Evolutionary conservation across 2,888 invertebrate species (phyloP), one percentile per base, ranked within the genome.

Genomic region (Physocephala rufipes): DNA sequence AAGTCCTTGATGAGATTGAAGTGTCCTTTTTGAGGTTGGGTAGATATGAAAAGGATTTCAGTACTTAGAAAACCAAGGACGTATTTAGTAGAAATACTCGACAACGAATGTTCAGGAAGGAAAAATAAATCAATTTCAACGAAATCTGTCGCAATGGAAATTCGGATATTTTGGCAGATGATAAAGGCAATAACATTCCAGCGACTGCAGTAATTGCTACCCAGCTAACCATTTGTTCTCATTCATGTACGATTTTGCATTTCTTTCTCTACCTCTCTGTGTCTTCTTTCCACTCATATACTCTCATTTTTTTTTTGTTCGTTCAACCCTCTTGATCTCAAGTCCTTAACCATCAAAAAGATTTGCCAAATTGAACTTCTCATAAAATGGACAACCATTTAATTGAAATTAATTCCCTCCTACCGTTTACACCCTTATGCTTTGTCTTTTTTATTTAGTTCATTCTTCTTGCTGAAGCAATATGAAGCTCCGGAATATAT

Each of bases 381-480:
- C 58, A 19, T 5, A 47, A 19, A 21, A 24, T 47, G 1, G 45
- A 45, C 15, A 21, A 45, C 21, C 43, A 24, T 63, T 63, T 63
- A 45, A 62, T 43, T 7, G 36, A 62, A 62, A 62, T 62, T 43
- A 43, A 63, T 63, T 47, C 24, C 47, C 63, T 63, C 58, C 26
- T 24, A 12, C 16, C n/a, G n/a, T 36, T 36, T 36, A 4, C 9
- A 9, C 36, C 9, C 36, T 36, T 36, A 36, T 36, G 36, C 36
- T 36, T 13, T 28, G 26, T 58, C 24, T 28, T 28, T 24, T 16
- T 15, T 58, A 26, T 58, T n/a, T n/a, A 5, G 9, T 9, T 21
- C 21, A 19, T 53, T 53, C n/a, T 53, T 53, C 5, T 53, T 53
- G 21, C 12, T 9, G 4, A 7, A 36, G 4, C 36, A 36, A 7